These are phyloP conservation scores for Artibeus lituratus DNA, from an alignment of 2,797 vertebrate genomes.

Conservation along the genomic window DNA sequence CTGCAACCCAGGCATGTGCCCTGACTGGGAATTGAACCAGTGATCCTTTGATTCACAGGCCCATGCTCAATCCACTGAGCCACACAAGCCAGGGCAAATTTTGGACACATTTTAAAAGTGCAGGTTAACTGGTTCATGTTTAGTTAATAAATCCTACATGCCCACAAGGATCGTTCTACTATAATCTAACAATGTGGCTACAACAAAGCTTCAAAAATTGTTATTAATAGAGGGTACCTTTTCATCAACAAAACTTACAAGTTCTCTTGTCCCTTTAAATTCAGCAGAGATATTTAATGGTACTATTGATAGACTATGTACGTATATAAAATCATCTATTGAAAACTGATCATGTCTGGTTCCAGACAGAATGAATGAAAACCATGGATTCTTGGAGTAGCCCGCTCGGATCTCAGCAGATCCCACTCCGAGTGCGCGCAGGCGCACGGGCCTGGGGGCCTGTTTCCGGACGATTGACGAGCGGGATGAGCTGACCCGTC, in stretches of 20 bases:
- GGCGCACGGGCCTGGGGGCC: no score
- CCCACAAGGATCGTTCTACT: not conserved
- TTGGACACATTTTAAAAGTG: not conserved
- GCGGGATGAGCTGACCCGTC: not conserved
- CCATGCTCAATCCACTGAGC: no score
- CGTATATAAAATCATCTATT: not conserved
- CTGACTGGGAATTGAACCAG: no score
- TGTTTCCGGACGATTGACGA: not conserved
- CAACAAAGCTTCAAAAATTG: not conserved
- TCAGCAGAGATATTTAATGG: not conserved
- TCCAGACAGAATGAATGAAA: not conserved
- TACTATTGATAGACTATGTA: not conserved
- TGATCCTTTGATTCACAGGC: no score
- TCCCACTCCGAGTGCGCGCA: not conserved
- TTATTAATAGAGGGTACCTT: not conserved
- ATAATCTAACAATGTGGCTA: not conserved
- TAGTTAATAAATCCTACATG: not conserved
- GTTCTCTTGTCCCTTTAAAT: conserved; percentile 5
- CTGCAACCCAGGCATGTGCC: no score
- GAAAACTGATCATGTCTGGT: not conserved
- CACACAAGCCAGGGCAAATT: no score
- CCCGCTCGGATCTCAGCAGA: not conserved
- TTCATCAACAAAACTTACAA: not conserved
- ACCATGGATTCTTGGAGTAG: not conserved
- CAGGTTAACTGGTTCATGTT: not conserved